Evolutionary conservation across 2,113 vertebrate genomes (phyloP).

Genomic region (Indri indri): DNA sequence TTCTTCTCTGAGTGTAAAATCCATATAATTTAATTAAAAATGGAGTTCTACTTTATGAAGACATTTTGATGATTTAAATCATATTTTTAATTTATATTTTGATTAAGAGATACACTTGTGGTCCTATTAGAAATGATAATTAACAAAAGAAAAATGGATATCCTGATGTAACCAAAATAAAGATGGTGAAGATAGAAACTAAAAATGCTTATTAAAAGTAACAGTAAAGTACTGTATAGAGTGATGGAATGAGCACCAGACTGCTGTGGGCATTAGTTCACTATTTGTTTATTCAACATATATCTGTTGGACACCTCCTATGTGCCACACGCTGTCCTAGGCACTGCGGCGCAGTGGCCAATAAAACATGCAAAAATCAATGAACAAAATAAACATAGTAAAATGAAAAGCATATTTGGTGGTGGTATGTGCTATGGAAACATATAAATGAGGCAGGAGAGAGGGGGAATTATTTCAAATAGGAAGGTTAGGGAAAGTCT

Average conservation of each 20-base stretch:
- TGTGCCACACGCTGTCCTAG: not conserved
- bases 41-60: not conserved
- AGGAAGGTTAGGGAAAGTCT: not conserved
- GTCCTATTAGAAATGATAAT: not conserved
- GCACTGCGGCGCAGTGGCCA: not conserved
- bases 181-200: constrained; percentile 3
- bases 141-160: constrained; percentile 5
- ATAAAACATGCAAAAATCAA: not conserved
- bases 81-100: not conserved
- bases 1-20: not conserved
- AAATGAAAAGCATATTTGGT: not conserved
- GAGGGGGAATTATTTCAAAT: not conserved
- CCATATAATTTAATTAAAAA: not conserved
- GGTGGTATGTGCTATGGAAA: not conserved
- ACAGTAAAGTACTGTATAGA: not conserved
- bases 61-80: not conserved
- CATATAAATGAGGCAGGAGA: not conserved
- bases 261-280: not conserved
- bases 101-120: not conserved
- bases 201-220: not conserved
- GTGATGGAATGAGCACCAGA: not conserved
- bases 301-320: not conserved
- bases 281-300: not conserved
- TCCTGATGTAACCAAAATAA: not conserved
- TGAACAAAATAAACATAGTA: not conserved